phyloP scores from a whole-genome alignment of 2,797 vertebrate genomes.

The Emys orbicularis region DNA sequence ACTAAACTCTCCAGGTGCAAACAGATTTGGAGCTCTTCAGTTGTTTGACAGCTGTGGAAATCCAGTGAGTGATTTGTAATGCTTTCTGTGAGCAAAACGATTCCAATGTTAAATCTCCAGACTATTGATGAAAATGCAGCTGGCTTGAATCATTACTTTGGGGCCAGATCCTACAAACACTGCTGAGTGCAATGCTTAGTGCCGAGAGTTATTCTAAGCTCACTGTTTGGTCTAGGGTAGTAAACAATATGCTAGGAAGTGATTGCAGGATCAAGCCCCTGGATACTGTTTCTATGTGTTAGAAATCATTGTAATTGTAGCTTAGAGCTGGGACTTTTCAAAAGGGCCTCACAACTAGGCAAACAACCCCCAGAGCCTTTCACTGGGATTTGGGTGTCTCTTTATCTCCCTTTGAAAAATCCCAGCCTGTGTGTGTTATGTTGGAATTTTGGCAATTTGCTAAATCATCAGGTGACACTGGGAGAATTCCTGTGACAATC shows the following conservation, averaged over 20 bases:
- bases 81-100: neutral
- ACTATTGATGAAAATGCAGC: neutral
- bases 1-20: neutral
- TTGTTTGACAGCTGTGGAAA: neutral
- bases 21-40: conserved; percentile 16
- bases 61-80: neutral
- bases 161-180: neutral
- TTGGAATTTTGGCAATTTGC: neutral
- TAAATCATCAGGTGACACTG: neutral
- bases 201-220: neutral
- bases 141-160: accelerated
- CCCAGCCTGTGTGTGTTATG: neutral
- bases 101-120: neutral
- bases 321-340: neutral
- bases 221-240: neutral
- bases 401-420: conserved; percentile 18
- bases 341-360: neutral
- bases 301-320: accelerated
- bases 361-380: neutral
- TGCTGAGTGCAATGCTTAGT: neutral
- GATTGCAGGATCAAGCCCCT: accelerated
- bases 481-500: neutral
- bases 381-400: neutral
- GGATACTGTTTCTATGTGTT: neutral
- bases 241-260: neutral